Evolutionary conservation across 2,888 invertebrate genomes (phyloP).

Genomic region (Pandemis corylana): DNA sequence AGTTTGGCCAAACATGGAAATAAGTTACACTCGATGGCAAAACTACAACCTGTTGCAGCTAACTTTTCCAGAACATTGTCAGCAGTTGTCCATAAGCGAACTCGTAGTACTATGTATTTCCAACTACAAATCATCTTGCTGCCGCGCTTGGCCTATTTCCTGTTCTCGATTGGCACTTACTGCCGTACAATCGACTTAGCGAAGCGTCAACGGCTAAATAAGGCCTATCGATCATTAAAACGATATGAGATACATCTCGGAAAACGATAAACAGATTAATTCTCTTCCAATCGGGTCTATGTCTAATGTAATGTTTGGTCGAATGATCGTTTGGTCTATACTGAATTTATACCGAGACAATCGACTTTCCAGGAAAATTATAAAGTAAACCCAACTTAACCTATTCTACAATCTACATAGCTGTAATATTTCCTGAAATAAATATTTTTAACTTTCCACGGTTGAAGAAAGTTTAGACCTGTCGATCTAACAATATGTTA

Average conservation of each 20-base stretch:
- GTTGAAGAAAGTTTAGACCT: too few species aligned
- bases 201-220: neutral
- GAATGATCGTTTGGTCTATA: too few species aligned
- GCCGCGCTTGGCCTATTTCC: conserved; percentile 55
- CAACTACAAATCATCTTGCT: conserved; percentile 16
- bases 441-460: too few species aligned
- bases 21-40: neutral
- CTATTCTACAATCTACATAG: too few species aligned
- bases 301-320: too few species aligned
- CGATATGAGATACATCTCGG: neutral
- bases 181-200: conserved; percentile 59
- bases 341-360: too few species aligned
- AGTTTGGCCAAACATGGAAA: neutral
- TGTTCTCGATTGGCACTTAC: conserved; percentile 60
- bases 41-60: conserved; percentile 7
- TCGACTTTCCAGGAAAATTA: too few species aligned
- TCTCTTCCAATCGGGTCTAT: too few species aligned
- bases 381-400: too few species aligned
- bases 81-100: neutral
- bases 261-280: neutral
- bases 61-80: conserved; percentile 5
- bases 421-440: too few species aligned
- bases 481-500: too few species aligned
- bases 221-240: neutral
- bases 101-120: neutral